phyloP scores from a whole-genome alignment of 2,888 invertebrate species.

The Salpingus planirostris region DNA sequence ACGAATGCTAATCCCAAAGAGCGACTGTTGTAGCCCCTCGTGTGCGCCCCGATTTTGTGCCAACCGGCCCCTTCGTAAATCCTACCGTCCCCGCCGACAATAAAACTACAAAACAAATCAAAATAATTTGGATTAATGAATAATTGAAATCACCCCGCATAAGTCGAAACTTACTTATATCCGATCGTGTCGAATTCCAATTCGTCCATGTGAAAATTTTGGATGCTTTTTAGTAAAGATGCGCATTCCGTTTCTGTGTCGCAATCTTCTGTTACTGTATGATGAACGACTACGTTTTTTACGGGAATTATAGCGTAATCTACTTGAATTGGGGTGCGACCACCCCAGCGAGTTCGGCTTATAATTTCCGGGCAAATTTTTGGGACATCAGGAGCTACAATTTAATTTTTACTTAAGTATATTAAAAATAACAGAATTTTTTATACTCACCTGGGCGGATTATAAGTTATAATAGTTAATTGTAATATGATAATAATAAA shows the following conservation, averaged over 20 bases:
- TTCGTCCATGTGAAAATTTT: constrained; percentile 45
- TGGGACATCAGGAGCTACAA: neutral
- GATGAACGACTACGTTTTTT: constrained; percentile 48
- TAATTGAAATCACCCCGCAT: neutral
- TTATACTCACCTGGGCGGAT: too few relatives aligned
- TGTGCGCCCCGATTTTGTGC: constrained; percentile 50
- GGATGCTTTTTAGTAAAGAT: constrained; percentile 39
- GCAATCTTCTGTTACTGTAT: constrained; percentile 48
- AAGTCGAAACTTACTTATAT: constrained; percentile 45
- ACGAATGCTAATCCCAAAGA: constrained; percentile 51
- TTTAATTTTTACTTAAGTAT: neutral
- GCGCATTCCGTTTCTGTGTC: constrained; percentile 40
- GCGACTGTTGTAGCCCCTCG: constrained; percentile 45
- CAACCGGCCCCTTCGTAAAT: constrained; percentile 54
- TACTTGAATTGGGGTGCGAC: constrained; percentile 40
- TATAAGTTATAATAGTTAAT: too few relatives aligned
- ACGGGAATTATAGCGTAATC: constrained; percentile 49
- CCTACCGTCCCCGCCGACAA: constrained; percentile 52
- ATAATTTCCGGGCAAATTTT: constrained; percentile 47
- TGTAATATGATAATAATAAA: too few relatives aligned
- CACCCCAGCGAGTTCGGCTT: constrained; percentile 53
- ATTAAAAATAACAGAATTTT: too few relatives aligned
- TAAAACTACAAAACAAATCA: constrained; percentile 41
- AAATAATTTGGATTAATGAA: constrained; percentile 1
- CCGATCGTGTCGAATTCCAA: constrained; percentile 49